Evolutionary conservation across 23 tunicate genomes (phyloP), one percentile per base, ranked within the genome.

Genomic region (Styela plicata): DNA sequence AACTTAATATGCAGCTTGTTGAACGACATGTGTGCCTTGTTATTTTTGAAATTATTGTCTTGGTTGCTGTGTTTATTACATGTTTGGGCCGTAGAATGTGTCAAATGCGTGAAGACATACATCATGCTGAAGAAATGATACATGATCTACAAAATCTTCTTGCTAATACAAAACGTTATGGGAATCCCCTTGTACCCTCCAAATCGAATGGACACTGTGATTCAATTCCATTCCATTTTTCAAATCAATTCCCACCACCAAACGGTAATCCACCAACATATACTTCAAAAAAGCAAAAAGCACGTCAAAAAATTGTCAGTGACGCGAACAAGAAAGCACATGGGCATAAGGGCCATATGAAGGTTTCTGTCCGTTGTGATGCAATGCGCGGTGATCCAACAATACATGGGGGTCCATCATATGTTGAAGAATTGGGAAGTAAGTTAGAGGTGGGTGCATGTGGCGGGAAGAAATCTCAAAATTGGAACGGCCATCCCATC

Each of bases 11-110:
- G 23, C 57, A 76, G 30, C 75, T 90, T 78, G 69, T 90, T 10
- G 96, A 88, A 3, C 86, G 96, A 26, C 96, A 90, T 85, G 26
- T 85, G 53, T 81, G 85, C 80, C 78, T 90, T 24, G 85, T 90
- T 80, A 86, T 85, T 74, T 20, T 90, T 74, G 96, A 90, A 84
- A 63, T 88, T 64, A 34, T 89, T 19, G 67, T 89, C 1, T 63
- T 89, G 7, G 74, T 89, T 36, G 78, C 82, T 26, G 78, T 84
- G 57, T 69, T 69, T n/a, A 77, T 89, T 3, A 74, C 88, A 24
- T 89, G 85, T 44, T 67, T 84, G 33, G 85, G 88, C 3, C 63
- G 69, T 24, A 81, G 88, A 53, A 76, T 76, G 22, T 25, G 21
- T 20, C 64, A n/a, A 7, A 23, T 44, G 64, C 21, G 37, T 33